Base-by-base conservation (phyloP, 2,888 invertebrate genomes). In the Carabus problematicus region DNA sequence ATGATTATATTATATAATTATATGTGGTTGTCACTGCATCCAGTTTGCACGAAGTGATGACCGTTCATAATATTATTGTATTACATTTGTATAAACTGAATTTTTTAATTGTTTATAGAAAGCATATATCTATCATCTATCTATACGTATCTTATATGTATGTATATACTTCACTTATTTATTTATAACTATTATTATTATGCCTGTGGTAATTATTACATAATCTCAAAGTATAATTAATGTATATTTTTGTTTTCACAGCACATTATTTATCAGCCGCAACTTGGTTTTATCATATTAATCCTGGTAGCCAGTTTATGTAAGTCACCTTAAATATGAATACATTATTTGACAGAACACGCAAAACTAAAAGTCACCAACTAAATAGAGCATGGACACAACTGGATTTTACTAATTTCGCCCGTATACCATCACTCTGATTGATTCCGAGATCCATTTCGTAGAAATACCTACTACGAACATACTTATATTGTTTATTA, bases 31-130 rank as follows among this genome's bases (percentile, higher is more conserved):
- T 52, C 16, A 52, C 16, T 19, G 14, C 9, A 16, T 14, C 18
- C 12, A 52, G 16, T 52, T 52, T 19, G 9, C 16, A 52, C n/a
- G n/a, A n/a, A n/a, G n/a, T 52, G 9, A 52, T 14, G 7, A 52
- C 16, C 1, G 19, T 18, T 9, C 14, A 52, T 11, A 14, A 52
- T 16, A 47, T 47, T 16, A 39, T 52, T 62, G 54, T 56, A 62
- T 69, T 62, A 69, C 62, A 62, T 69, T 69, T 69, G 69, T 69
- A 69, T 69, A 69, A 62, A 62, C 56, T 69, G 3, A 58, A 69
- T 69, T 69, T 69, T 69, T 61, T 69, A 62, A 69, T 69, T 69
- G 62, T 62, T 68, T 69, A 62, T 69, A 69, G 62, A 61, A 67
- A 56, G 49, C 54, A 60, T 52, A 52, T 29, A 29, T 29, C 29